A percentile compares a stretch with the other conserved stretches of the same genome.
These are phyloP conservation scores for Gibbula magus DNA, from an alignment of 2,888 invertebrate species.

Conservation along the genomic window DNA sequence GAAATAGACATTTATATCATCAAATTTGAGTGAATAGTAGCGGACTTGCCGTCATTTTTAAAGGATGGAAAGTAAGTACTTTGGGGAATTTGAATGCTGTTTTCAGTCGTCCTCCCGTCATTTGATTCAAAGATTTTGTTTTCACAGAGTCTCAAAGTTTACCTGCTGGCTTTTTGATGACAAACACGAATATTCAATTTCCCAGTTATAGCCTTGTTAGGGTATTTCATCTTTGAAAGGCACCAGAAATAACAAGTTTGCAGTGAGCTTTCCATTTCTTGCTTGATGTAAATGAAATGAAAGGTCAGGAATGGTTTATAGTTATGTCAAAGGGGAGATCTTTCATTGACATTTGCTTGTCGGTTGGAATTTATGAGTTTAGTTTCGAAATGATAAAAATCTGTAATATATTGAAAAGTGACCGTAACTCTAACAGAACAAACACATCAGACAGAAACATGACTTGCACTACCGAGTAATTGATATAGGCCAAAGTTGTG, in stretches of 20 bases:
- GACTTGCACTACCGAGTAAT: no score
- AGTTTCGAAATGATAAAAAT: background rate
- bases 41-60: no score
- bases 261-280: background rate
- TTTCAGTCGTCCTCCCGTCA: background rate
- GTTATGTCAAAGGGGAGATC: background rate
- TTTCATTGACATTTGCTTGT: no score
- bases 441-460: background rate
- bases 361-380: background rate
- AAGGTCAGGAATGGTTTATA: no score
- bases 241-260: background rate
- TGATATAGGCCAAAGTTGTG: no score
- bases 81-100: background rate
- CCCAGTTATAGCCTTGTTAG: background rate
- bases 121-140: background rate
- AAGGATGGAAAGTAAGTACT: no score
- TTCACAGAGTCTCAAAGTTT: background rate
- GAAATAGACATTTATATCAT: no score
- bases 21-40: no score
- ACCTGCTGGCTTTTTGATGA: background rate
- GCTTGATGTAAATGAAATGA: no score
- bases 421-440: no score
- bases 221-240: background rate
- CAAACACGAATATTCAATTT: background rate
- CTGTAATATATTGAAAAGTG: background rate